Evolutionary conservation across 2,888 invertebrate genomes (phyloP).

Genomic region (Calliphora vomitoria): DNA sequence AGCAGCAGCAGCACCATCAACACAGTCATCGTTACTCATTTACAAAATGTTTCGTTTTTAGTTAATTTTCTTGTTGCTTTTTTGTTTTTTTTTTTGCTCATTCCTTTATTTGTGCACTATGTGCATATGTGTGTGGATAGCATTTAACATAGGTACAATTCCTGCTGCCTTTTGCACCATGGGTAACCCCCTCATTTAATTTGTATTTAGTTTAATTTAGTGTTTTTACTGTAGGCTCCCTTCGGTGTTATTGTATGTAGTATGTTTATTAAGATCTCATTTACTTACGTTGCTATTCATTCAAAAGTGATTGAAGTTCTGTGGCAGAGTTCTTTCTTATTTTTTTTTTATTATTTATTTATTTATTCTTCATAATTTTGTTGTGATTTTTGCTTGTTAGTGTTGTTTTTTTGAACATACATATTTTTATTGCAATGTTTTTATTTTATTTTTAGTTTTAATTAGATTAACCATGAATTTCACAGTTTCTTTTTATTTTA

Average conservation of each 20-base stretch:
- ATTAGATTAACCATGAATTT: constrained; percentile 68
- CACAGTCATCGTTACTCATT: constrained; percentile 61
- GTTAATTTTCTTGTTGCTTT: constrained; percentile 60
- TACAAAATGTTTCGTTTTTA: constrained; percentile 64
- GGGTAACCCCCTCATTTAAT: constrained; percentile 72
- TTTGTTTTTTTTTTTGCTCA: constrained; percentile 43
- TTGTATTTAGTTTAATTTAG: constrained; percentile 67
- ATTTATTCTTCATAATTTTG: constrained; percentile 27
- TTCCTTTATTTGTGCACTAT: constrained; percentile 26
- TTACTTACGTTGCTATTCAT: constrained; percentile 48
- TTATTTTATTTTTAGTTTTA: constrained; percentile 46
- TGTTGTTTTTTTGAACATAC: constrained; percentile 10
- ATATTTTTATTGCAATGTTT: constrained; percentile 23
- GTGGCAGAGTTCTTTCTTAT: not conserved
- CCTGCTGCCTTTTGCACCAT: constrained; percentile 68
- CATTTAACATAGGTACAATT: constrained; percentile 14
- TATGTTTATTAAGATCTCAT: constrained; percentile 71
- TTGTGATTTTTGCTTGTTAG: constrained; percentile 56
- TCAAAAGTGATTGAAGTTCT: constrained; percentile 55
- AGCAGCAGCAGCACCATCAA: constrained; percentile 54
- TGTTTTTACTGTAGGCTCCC: constrained; percentile 59
- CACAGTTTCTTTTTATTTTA: constrained; percentile 49
- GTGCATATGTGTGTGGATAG: constrained; percentile 36
- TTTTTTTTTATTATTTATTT: too few species aligned
- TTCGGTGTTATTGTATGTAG: constrained; percentile 69